Percentiles rank a stretch among this genome's conserved stretches.
phyloP scores from a whole-genome alignment of 2,113 vertebrate species.

The Etheostoma cragini region DNA sequence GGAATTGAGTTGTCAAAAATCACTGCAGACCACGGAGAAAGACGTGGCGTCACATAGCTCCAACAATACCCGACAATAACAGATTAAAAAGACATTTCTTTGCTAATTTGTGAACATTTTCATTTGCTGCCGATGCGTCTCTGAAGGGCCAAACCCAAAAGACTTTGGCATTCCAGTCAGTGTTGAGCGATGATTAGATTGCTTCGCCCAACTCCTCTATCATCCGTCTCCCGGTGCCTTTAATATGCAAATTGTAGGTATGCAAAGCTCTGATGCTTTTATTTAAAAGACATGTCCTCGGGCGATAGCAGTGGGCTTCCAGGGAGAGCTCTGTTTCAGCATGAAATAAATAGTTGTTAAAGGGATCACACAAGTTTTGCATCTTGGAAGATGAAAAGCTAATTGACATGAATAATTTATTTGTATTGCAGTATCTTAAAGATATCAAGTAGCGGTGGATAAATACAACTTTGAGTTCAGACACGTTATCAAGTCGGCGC shows the following conservation, averaged over 20 bases:
- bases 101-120: conserved; percentile 64
- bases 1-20: conserved; percentile 62
- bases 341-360: conserved; percentile 97
- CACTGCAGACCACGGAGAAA: conserved; percentile 20
- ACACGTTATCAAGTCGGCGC: conserved; percentile 59
- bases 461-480: conserved; percentile 82
- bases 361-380: conserved; percentile 91
- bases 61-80: conserved; percentile 57
- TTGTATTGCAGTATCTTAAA: conserved; percentile 83
- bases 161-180: conserved; percentile 80
- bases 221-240: conserved; percentile 83
- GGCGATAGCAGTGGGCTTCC: conserved; percentile 89
- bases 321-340: conserved; percentile 89
- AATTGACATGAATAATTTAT: conserved; percentile 88
- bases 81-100: conserved; percentile 56
- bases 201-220: conserved; percentile 83
- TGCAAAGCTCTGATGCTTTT: conserved; percentile 93
- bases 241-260: conserved; percentile 95
- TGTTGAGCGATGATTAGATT: conserved; percentile 84
- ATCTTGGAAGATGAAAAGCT: conserved; percentile 93
- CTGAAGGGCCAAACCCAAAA: conserved; percentile 70
- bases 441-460: conserved; percentile 81
- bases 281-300: conserved; percentile 94
- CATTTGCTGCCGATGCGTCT: conserved; percentile 59
- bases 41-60: conserved; percentile 13